Conservation (phyloP, 2,113 vertebrate species). For the Centropus bengalensis region DNA sequence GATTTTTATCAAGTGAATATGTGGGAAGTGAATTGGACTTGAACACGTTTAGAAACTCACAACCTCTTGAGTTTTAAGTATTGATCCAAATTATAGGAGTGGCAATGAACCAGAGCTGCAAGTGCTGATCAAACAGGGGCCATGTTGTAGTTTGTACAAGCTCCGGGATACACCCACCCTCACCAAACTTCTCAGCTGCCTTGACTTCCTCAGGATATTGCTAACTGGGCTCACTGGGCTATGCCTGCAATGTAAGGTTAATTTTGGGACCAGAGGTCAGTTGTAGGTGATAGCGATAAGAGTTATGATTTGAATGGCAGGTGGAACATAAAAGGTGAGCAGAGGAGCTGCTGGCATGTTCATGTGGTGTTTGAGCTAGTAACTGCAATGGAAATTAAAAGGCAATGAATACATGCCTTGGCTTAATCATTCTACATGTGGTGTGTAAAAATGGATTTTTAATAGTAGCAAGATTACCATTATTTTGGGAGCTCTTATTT, state of each 20-base stretch:
- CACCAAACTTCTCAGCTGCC: not conserved
- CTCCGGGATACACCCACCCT: not conserved
- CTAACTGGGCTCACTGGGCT: fast-evolving
- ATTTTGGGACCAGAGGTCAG: not conserved
- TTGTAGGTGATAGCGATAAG: not conserved
- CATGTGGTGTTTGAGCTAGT: not conserved
- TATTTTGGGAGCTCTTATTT: not conserved
- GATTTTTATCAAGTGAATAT: not conserved
- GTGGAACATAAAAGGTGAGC: not conserved
- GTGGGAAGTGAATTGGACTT: not conserved
- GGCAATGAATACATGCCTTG: not conserved
- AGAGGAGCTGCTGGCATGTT: not conserved
- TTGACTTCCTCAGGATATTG: not conserved
- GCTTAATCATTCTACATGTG: not conserved
- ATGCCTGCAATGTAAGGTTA: not conserved
- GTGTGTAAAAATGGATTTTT: not conserved
- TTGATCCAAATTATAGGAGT: not conserved
- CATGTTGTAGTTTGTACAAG: not conserved
- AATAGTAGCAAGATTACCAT: not conserved
- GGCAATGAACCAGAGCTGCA: not conserved
- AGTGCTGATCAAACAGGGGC: not conserved
- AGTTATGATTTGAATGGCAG: not conserved
- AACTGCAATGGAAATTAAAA: not conserved
- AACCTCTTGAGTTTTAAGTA: not conserved
- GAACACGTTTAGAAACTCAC: not conserved